Conservation (phyloP, 2,888 invertebrate species). For the Acronicta psi region DNA sequence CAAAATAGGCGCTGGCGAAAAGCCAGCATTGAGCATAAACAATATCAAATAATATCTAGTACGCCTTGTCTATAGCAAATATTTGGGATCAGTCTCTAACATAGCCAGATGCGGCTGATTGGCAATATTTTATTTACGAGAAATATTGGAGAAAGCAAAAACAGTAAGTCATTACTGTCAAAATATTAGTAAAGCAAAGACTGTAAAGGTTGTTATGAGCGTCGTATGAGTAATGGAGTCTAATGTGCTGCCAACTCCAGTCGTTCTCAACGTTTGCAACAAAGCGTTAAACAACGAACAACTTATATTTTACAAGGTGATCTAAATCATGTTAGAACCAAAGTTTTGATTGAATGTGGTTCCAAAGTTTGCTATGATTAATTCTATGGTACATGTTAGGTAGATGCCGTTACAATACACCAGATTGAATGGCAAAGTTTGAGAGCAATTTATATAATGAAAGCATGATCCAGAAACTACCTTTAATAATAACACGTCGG, state of each 20-base stretch:
- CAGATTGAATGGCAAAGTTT: not conserved
- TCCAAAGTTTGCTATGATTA: conserved; percentile 4
- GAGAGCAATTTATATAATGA: conserved; percentile 4
- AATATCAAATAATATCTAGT: not conserved
- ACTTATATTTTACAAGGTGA: conserved; percentile 12
- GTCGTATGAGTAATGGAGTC: conserved; percentile 22
- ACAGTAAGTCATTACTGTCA: not conserved
- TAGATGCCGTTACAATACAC: not conserved
- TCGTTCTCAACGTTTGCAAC: conserved; percentile 7
- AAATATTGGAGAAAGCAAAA: not conserved
- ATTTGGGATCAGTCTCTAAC: not conserved
- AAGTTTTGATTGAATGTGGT: conserved; percentile 7
- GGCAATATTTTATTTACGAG: not conserved
- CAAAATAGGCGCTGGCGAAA: conserved; percentile 4
- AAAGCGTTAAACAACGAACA: conserved; percentile 2
- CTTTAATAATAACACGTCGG: not conserved
- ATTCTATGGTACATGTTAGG: conserved; percentile 13
- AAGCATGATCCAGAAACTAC: not conserved
- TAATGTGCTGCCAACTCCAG: conserved; percentile 20
- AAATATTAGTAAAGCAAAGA: conserved; percentile 2
- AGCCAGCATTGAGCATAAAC: not conserved
- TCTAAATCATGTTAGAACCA: conserved; percentile 2
- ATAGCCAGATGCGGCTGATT: not conserved
- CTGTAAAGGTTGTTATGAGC: not conserved
- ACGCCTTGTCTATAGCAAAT: conserved; percentile 2